Evolutionary conservation across 2,888 invertebrate species (phyloP).

Genomic region (Malacosoma neustria): DNA sequence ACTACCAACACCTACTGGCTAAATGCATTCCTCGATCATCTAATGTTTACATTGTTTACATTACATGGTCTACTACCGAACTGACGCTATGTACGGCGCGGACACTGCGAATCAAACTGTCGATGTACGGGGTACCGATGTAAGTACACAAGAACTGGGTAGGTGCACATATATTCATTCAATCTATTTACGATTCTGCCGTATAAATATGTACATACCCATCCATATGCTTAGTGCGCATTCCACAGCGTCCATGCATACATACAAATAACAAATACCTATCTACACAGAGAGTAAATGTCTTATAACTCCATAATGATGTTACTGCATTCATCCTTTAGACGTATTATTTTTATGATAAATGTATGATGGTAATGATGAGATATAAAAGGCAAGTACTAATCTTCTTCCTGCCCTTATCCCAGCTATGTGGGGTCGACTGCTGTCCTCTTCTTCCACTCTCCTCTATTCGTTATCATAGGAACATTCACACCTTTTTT

Average conservation of each 20-base stretch:
- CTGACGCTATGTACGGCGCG: conserved; percentile 44
- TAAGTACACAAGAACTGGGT: conserved; percentile 42
- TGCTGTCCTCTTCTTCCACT: too few species aligned
- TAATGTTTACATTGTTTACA: conserved; percentile 74
- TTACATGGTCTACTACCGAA: conserved; percentile 52
- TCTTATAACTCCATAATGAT: conserved; percentile 19
- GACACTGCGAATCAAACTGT: conserved; percentile 47
- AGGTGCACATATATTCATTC: conserved; percentile 60
- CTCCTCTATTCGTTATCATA: too few species aligned
- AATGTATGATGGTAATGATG: not conserved
- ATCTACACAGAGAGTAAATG: conserved; percentile 19
- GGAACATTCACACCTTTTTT: too few species aligned
- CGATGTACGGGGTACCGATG: conserved; percentile 22
- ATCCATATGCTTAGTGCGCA: conserved; percentile 55
- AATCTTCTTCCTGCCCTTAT: too few species aligned
- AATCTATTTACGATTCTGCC: conserved; percentile 71
- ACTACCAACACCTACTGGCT: conserved; percentile 61
- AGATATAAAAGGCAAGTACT: not conserved
- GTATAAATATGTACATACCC: conserved; percentile 48
- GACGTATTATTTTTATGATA: not conserved
- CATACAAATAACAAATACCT: conserved; percentile 46
- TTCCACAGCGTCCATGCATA: conserved; percentile 54
- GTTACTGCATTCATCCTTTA: too few species aligned
- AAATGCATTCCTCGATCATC: conserved; percentile 66
- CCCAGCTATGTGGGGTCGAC: too few species aligned